Percentiles rank a stretch among this genome's conserved stretches.
Conservation (phyloP, 2,113 vertebrate species). For the Xiphophorus couchianus region DNA sequence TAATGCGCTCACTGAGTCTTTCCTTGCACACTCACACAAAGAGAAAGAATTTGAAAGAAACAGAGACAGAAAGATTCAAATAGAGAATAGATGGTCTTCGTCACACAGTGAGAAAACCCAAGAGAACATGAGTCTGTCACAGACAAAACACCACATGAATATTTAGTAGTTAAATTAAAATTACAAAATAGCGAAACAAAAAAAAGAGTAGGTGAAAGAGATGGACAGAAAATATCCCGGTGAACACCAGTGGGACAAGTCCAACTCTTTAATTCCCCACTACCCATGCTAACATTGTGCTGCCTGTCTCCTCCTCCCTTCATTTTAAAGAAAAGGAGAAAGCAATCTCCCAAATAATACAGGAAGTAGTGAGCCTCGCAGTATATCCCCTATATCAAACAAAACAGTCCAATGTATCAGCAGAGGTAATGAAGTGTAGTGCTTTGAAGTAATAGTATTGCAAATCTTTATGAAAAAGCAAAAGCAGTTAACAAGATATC, state of each 20-base stretch:
- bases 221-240: conserved; percentile 67
- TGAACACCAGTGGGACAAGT: conserved; percentile 70
- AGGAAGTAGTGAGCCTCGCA: conserved; percentile 52
- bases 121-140: conserved; percentile 76
- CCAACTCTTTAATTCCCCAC: conserved; percentile 61
- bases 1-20: conserved; percentile 24
- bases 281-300: conserved; percentile 34
- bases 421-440: conserved; percentile 7
- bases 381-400: conserved; percentile 55
- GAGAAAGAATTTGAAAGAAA: conserved; percentile 42
- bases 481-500: not conserved
- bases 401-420: conserved; percentile 25
- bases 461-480: conserved; percentile 1
- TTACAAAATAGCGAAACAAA: conserved; percentile 74
- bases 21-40: conserved; percentile 15
- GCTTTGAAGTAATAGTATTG: not conserved
- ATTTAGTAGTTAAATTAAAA: conserved; percentile 81
- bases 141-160: conserved; percentile 80
- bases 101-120: conserved; percentile 70
- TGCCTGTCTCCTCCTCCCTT: conserved; percentile 8
- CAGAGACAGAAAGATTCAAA: conserved; percentile 63
- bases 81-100: conserved; percentile 63
- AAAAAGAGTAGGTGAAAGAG: conserved; percentile 54
- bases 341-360: conserved; percentile 58
- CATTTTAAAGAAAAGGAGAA: conserved; percentile 44